Evolutionary conservation across 2,888 invertebrate genomes (phyloP).

Genomic region (Gerris lacustris): DNA sequence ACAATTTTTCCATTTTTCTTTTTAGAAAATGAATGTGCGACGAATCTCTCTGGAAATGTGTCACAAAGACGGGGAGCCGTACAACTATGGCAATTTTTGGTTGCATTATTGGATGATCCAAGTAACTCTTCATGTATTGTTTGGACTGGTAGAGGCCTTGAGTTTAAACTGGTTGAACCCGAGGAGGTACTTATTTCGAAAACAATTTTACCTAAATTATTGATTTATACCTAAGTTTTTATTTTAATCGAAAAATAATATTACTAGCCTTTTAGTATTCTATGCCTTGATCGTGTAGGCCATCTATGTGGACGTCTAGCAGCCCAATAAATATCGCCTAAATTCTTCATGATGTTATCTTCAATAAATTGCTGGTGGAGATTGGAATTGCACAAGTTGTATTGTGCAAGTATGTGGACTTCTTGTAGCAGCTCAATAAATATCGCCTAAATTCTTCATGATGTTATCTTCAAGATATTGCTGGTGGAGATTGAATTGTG

Average conservation of each 20-base stretch:
- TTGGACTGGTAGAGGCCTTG: slow-evolving; percentile 90
- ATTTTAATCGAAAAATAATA: not conserved
- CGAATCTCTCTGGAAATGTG: not conserved
- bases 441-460: too few relatives aligned
- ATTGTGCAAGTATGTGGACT: too few relatives aligned
- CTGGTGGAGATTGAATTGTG: too few relatives aligned
- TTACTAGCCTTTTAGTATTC: not conserved
- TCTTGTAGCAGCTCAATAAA: too few relatives aligned
- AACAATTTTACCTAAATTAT: slow-evolving; percentile 18
- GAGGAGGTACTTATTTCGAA: slow-evolving; percentile 63
- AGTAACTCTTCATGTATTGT: slow-evolving; percentile 69
- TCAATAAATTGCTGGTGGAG: too few relatives aligned
- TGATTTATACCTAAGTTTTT: not conserved
- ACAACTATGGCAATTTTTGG: slow-evolving; percentile 91
- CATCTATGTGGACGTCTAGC: too few relatives aligned
- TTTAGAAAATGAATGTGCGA: not conserved
- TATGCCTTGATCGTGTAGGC: too few relatives aligned
- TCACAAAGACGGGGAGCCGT: slow-evolving; percentile 67
- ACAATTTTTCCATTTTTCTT: not conserved
- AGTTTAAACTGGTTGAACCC: slow-evolving; percentile 90
- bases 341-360: too few relatives aligned
- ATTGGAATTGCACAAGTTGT: too few relatives aligned
- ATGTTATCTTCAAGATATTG: too few relatives aligned
- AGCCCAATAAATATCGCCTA: too few relatives aligned
- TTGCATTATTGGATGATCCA: slow-evolving; percentile 61